These are phyloP conservation scores for Eptesicus fuscus DNA, from an alignment of 2,113 vertebrate genomes.

Conservation along the genomic window DNA sequence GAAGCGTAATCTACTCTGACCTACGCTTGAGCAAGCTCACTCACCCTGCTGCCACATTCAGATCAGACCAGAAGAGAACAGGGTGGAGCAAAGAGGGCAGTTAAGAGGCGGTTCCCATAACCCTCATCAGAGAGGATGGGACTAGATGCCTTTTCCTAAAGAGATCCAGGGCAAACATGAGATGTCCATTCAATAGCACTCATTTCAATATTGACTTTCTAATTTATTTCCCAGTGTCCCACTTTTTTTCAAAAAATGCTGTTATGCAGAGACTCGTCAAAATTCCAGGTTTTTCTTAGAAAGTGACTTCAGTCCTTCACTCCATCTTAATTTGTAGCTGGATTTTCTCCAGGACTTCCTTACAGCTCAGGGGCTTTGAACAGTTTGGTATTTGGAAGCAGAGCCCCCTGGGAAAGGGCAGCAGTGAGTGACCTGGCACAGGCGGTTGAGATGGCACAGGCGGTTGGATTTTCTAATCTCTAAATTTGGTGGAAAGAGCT, in stretches of 20 bases:
- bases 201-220: background rate
- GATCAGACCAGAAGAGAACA: background rate
- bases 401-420: background rate
- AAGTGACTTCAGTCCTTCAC: conserved; percentile 1
- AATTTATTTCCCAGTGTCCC: background rate
- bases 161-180: background rate
- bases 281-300: background rate
- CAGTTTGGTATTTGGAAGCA: background rate
- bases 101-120: background rate
- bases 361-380: background rate
- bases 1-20: background rate
- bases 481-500: background rate
- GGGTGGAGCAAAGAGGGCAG: background rate
- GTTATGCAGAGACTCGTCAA: background rate
- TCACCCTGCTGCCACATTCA: background rate
- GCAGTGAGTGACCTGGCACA: background rate
- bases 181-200: background rate
- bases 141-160: background rate
- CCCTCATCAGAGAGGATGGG: too few species aligned
- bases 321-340: background rate
- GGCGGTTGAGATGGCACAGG: rapidly evolving
- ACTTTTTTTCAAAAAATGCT: background rate
- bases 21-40: background rate
- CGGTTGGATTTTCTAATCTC: background rate
- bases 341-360: background rate